These are phyloP conservation scores for Gymnogyps californianus DNA, from an alignment of 2,113 vertebrate species.

Conservation along the genomic window DNA sequence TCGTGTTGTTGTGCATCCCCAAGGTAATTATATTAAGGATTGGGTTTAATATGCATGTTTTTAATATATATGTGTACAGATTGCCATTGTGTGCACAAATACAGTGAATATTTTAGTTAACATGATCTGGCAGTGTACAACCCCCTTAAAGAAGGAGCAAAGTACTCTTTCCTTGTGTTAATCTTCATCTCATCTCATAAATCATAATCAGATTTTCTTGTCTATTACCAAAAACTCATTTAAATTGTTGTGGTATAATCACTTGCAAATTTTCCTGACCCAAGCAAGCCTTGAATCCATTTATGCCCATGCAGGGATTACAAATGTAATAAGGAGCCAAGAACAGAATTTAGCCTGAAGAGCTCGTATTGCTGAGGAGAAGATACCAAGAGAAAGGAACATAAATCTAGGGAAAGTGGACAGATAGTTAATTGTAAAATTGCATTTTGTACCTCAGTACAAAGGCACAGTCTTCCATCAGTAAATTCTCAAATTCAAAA, in stretches of 20 bases:
- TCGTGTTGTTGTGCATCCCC: slow-evolving; percentile 71
- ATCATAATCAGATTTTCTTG: slow-evolving; percentile 1
- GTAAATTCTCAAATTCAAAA: neutral
- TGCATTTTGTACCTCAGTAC: neutral
- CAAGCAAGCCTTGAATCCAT: neutral
- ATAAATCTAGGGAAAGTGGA: neutral
- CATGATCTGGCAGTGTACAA: neutral
- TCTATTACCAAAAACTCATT: neutral
- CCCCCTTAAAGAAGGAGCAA: neutral
- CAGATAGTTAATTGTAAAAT: neutral
- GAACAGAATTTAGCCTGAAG: neutral
- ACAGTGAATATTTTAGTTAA: neutral
- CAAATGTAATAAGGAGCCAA: neutral
- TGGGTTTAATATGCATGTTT: neutral
- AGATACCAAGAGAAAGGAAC: neutral
- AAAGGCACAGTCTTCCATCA: neutral
- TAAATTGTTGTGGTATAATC: neutral
- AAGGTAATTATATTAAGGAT: slow-evolving; percentile 68
- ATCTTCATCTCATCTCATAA: slow-evolving; percentile 9
- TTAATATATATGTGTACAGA: neutral
- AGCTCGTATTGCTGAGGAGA: neutral
- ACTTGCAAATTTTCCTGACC: neutral
- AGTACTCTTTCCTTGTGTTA: neutral
- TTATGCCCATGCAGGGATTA: neutral
- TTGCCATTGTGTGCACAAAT: neutral